Base-by-base conservation (phyloP, 2,113 vertebrate species). In the Clarias macrocephalus region DNA sequence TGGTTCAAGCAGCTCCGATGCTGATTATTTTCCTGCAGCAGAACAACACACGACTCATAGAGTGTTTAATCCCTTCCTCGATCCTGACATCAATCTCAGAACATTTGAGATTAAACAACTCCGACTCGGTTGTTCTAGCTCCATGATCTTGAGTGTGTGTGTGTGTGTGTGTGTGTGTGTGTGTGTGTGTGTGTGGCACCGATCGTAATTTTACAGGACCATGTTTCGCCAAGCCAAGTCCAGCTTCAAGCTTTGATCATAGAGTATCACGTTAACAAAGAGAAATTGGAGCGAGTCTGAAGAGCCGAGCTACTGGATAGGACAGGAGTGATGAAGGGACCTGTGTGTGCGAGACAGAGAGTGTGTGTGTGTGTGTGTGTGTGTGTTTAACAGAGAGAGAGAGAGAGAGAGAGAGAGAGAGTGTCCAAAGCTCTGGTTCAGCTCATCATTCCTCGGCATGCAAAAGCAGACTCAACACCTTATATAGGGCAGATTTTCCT, bases 401-500 rank as follows among this genome's bases (percentile, higher is more conserved):
- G 42, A 42, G 42, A 42, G 42, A 8, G 48, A 8, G 48, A 25
- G 81, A 19, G 30, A 19, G 65, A 80, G 59, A 42, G 48, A 25
- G 85, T 83, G 72, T 88, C 83, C 79, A 84, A 89, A 75, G 82
- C 82, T 88, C 88, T 89, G 90, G 63, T 90, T 86, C 73, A n/a
- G 65, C 87, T 90, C 86, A 86, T 88, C 80, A 89, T 76, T 85
- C 81, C 79, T 80, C 28, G 63, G 60, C 42, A 85, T 76, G 68
- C 76, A 63, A 73, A 88, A 62, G 80, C 81, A 70, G 83, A 80
- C 82, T 88, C 85, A 84, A 85, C 79, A 84, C 93, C 92, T 92
- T 93, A 94, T 93, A 93, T 93, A 95, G 93, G 93, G 91, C 94
- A 94, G 88, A 88, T 86, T 85, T 85, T 83, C 80, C 79, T 88